Conservation (phyloP, 37 sponge, comb jelly and placozoan genomes). For the Spongilla lacustris region DNA sequence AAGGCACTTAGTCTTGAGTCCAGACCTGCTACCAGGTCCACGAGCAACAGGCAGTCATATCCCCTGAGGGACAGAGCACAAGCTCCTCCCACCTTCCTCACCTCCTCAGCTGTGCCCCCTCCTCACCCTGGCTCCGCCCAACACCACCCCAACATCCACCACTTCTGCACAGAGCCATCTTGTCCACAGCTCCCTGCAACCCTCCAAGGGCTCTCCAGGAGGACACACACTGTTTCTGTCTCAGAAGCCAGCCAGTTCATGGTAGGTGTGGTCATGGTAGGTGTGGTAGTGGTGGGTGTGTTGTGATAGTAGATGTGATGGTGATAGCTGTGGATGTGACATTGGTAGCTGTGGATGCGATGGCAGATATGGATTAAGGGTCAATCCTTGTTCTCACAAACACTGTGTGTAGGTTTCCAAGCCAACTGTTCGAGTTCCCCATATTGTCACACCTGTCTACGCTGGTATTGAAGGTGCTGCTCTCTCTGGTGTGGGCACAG, state of each 20-base stretch:
- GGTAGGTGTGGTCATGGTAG: background rate
- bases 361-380: background rate
- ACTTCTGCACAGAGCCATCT: slow-evolving; percentile 30
- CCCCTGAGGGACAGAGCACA: too few relatives aligned
- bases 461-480: background rate
- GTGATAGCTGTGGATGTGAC: too few relatives aligned
- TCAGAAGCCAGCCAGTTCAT: too few relatives aligned
- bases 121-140: background rate
- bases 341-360: too few relatives aligned
- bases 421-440: background rate
- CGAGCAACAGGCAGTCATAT: background rate
- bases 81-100: background rate
- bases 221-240: slow-evolving; percentile 20
- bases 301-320: too few relatives aligned
- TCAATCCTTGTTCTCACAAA: too few relatives aligned
- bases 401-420: background rate
- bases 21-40: background rate
- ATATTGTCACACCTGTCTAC: background rate
- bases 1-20: background rate
- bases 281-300: too few relatives aligned
- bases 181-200: slow-evolving; percentile 42
- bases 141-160: slow-evolving; percentile 27
- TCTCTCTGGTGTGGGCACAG: background rate
- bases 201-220: slow-evolving; percentile 45
- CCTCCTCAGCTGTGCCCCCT: slow-evolving; percentile 12